These are phyloP conservation scores for Heliconius ethilla DNA, from an alignment of 2,888 invertebrate species.

Conservation along the genomic window DNA sequence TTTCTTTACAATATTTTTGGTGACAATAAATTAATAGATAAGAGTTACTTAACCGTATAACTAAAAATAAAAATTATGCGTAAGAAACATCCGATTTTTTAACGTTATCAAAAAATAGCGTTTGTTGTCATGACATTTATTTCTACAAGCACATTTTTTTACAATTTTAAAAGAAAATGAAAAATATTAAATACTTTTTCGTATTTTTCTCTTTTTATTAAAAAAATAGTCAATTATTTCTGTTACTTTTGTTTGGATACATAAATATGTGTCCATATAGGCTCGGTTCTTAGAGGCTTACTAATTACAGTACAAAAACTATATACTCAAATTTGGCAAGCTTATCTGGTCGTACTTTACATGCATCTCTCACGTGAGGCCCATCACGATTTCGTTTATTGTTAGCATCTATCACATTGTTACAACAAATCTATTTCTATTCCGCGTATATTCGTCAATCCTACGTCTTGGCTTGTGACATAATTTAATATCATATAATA, in stretches of 20 bases:
- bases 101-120: slow-evolving; percentile 43
- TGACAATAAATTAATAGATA: background rate
- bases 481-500: slow-evolving; percentile 44
- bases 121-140: slow-evolving; percentile 69
- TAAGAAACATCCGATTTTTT: too few species aligned
- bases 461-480: slow-evolving; percentile 48
- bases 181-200: too few species aligned
- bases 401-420: slow-evolving; percentile 40
- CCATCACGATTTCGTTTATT: slow-evolving; percentile 41
- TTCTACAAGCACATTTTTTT: slow-evolving; percentile 25
- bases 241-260: too few species aligned
- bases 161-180: too few species aligned
- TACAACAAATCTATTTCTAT: slow-evolving; percentile 46
- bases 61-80: too few species aligned
- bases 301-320: background rate
- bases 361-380: slow-evolving; percentile 41
- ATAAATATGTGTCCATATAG: slow-evolving; percentile 1
- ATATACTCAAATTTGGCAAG: slow-evolving; percentile 14
- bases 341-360: slow-evolving; percentile 16
- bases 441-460: slow-evolving; percentile 44
- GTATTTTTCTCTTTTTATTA: background rate
- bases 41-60: background rate
- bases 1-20: slow-evolving; percentile 19
- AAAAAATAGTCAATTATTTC: background rate
- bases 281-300: background rate